These are phyloP conservation scores for Caracal caracal DNA, from an alignment of 2,113 vertebrate genomes.

Conservation along the genomic window DNA sequence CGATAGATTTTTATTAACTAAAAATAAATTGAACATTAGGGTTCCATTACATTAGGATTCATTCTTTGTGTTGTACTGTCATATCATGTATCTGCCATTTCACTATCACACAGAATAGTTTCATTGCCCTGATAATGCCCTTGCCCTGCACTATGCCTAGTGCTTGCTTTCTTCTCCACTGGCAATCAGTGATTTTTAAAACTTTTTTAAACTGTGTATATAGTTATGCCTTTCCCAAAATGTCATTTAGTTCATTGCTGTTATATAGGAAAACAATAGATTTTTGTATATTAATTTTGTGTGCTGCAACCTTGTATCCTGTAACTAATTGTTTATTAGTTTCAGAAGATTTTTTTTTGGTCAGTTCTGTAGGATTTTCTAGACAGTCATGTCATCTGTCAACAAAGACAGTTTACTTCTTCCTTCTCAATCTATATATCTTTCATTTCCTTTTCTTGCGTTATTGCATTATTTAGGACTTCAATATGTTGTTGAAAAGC, in stretches of 20 bases:
- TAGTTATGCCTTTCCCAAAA: neutral
- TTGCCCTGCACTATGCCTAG: neutral
- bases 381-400: neutral
- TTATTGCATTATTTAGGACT: neutral
- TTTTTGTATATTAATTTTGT: neutral
- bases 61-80: neutral
- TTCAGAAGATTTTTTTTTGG: neutral
- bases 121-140: neutral
- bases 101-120: neutral
- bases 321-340: neutral
- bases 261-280: neutral
- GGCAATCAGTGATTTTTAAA: neutral
- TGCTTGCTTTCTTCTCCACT: neutral
- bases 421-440: neutral
- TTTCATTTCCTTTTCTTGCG: neutral
- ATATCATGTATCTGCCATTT: neutral
- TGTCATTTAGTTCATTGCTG: neutral
- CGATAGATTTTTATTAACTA: neutral
- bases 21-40: neutral
- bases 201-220: neutral
- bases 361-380: neutral
- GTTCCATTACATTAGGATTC: neutral
- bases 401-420: neutral
- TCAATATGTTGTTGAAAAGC: neutral
- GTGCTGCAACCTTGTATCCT: neutral